Evolutionary conservation across 2,797 vertebrate genomes (phyloP).

Genomic region (Bradypodion pumilum): DNA sequence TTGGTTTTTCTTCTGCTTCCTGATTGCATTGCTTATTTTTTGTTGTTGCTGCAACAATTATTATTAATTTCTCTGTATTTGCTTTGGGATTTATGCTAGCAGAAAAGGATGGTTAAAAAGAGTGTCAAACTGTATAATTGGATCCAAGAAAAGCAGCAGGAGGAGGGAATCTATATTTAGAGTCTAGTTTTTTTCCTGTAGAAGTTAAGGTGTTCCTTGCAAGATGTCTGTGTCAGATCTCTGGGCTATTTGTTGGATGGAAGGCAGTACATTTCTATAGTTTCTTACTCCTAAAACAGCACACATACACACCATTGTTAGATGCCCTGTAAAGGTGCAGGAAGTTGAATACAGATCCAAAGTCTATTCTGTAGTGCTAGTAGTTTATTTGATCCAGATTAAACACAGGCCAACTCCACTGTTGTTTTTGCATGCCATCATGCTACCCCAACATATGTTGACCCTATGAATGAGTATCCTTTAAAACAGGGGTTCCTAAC

Average conservation of each 20-base stretch:
- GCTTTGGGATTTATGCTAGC: constrained; percentile 69
- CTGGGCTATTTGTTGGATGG: background rate
- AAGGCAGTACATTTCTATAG: background rate
- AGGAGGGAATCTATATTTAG: constrained; percentile 66
- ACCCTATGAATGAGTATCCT: too few relatives aligned
- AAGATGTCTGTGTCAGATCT: constrained; percentile 45
- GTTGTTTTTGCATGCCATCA: too few relatives aligned
- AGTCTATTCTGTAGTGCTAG: too few relatives aligned
- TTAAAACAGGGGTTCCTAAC: too few relatives aligned
- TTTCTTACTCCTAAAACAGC: background rate
- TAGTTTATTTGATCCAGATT: too few relatives aligned
- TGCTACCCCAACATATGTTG: too few relatives aligned
- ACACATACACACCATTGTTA: too few relatives aligned
- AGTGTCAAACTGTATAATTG: constrained; percentile 73
- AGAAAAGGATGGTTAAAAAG: constrained; percentile 74
- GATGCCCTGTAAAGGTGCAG: background rate
- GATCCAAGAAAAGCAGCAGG: constrained; percentile 56
- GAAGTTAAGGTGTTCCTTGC: constrained; percentile 54
- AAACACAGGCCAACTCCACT: too few relatives aligned
- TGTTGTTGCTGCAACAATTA: constrained; percentile 72
- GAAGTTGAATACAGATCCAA: background rate
- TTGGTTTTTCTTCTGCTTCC: constrained; percentile 74
- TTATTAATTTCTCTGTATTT: constrained; percentile 77
- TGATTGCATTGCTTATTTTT: constrained; percentile 69
- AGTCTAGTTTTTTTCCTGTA: constrained; percentile 35